Base-by-base conservation (phyloP, 2,797 vertebrate genomes). In the Poeciliopsis presidionis region DNA sequence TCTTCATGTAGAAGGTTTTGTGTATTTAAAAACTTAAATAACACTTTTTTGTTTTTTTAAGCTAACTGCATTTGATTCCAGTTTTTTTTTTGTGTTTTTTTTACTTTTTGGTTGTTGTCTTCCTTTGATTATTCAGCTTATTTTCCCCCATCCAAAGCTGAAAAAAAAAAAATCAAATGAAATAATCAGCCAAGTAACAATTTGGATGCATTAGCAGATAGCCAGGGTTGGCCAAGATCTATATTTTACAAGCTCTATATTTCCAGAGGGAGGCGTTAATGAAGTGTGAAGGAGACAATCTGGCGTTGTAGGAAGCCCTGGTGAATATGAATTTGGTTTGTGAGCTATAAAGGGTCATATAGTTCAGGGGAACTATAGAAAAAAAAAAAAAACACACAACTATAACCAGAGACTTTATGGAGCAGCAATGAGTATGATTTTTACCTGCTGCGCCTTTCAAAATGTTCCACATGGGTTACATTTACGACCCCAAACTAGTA, bases 281-380 rank as follows among this genome's bases (percentile, higher is more conserved):
- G 73, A 89, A 83, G 89, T 89, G 90, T 88, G 89, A 93, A 90
- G 75, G 82, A 85, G 84, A 88, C 91, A 91, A 88, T 88, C 86
- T 90, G 88, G 86, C 81, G 83, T 87, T 90, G 90, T 77, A 90
- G 53, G n/a, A 85, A 85, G 88, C 83, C 75, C 84, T 30, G 2
- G 59, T 83, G 87, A 84, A 88, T 86, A 74, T 83, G 59, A 51
- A 79, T 84, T 85, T 83, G 84, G 70, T 86, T 88, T 80, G 33
- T 39, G 43, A 20, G 81, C 53, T 87, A 75, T 89, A 51, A 78
- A 72, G 75, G 71, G 89, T 11, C 33, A 74, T 75, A 79, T 77
- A 89, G 81, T 87, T 86, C 75, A 57, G 28, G 41, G 57, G 75
- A 77, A 84, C 16, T 72, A 73, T 87, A 88, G 78, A 33, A 33